Evolutionary conservation across 2,113 vertebrate species (phyloP), one percentile per base, ranked within the genome.

Genomic region (Scopus umbretta): DNA sequence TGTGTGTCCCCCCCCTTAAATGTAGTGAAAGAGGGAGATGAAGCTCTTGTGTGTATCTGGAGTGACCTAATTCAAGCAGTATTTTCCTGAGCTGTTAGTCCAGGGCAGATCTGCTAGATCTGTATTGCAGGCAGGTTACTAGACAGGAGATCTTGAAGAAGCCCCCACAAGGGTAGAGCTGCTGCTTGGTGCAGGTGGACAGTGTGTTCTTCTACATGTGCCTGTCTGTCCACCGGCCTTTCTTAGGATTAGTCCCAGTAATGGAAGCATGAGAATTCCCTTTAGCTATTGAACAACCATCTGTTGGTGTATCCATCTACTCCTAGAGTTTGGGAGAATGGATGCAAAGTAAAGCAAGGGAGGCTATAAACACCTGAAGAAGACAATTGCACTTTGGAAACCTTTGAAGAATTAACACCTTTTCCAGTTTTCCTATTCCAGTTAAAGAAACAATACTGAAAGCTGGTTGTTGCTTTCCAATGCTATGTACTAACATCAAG

Each of bases 21-120:
- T 3, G 1, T 6, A 20, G 6, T 26, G 10, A 1, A 38, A 43
- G 8, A 42, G 36, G 40, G 32, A 21, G 25, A 14, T 23, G 9
- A 62, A 68, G 25, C 19, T 68, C 7, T 12, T 30, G 10, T 5
- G 11, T 30, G 30, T 59, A 67, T 22, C 16, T 55, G 32, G 11
- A 65, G 62, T 18, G 1, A 3, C 25, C 14, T 42, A 7, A 6
- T 43, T 50, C 19, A 40, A 58, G 74, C 8, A 19, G 22, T 3
- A 0, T 22, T 42, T 21, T 12, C 21, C 32, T n/a, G 32, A 78
- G 53, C 23, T 73, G 34, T 56, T 73, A 6, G 16, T 25, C 17
- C 0, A 20, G 49, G 42, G 5, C 4, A 7, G 36, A 23, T 21
- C 25, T 68, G 21, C 29, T 40, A 7, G 16, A 10, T 18, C 38